Conservation (phyloP, 2,113 vertebrate genomes). For the Ictalurus punctatus region DNA sequence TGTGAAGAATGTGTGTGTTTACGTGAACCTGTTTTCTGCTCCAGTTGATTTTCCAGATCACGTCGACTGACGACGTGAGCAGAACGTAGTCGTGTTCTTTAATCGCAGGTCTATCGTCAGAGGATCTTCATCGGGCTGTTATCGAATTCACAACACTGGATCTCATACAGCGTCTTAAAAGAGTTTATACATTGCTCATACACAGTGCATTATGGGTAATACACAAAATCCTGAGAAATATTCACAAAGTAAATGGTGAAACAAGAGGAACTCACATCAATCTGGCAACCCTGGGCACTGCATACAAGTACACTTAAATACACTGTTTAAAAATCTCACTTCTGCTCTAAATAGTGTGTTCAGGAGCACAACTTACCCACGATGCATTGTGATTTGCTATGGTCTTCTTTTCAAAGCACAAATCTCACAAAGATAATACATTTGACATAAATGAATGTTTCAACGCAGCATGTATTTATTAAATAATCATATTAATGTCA, state of each 20-base stretch:
- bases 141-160: background rate
- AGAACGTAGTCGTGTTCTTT: background rate
- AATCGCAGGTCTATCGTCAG: background rate
- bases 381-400: background rate
- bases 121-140: background rate
- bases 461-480: background rate
- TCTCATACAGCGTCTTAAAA: background rate
- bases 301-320: background rate
- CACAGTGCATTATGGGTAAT: slow-evolving; percentile 3
- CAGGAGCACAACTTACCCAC: background rate
- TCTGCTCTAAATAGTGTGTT: background rate
- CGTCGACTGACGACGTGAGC: background rate
- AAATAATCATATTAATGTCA: background rate
- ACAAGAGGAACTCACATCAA: background rate
- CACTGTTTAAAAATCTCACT: background rate
- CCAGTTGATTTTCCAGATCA: background rate
- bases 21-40: background rate
- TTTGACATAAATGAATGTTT: background rate
- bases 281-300: background rate
- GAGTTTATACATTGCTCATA: background rate
- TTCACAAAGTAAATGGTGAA: background rate
- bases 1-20: background rate
- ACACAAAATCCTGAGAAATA: background rate
- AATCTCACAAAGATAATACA: background rate
- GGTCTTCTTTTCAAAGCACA: background rate